Conservation (phyloP, 2,797 vertebrate genomes). For the Malacoraja senta region DNA sequence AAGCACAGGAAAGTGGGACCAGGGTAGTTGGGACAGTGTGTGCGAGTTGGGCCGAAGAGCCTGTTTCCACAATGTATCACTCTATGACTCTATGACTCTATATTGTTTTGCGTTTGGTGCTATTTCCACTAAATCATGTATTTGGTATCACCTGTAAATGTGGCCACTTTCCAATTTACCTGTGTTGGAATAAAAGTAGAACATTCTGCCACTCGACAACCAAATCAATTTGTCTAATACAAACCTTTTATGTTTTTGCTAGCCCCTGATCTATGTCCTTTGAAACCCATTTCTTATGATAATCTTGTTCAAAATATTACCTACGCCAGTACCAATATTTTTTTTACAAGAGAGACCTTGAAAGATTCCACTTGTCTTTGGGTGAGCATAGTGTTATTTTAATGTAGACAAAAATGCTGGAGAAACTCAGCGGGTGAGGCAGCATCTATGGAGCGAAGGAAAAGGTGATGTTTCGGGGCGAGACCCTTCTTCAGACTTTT, state of each 20-base stretch:
- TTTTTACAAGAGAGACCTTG: background rate
- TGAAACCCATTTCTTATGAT: background rate
- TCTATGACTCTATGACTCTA: no score
- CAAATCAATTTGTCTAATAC: background rate
- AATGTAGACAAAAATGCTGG: no score
- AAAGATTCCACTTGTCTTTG: background rate
- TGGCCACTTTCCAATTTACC: background rate
- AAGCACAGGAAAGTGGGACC: no score
- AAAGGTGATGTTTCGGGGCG: no score
- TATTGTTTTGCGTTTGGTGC: background rate
- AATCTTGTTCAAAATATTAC: background rate
- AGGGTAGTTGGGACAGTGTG: no score
- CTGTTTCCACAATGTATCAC: no score
- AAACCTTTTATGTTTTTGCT: background rate
- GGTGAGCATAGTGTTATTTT: background rate
- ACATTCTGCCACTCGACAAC: background rate
- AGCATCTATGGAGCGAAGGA: no score
- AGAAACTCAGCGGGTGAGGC: no score
- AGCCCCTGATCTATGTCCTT: background rate
- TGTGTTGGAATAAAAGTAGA: background rate
- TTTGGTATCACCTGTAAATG: background rate
- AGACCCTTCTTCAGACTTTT: no score
- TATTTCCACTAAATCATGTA: background rate
- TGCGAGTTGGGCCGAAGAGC: no score
- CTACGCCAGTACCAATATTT: background rate